Evolutionary conservation across 2,113 vertebrate species (phyloP).

Genomic region (Dasyprocta punctata): DNA sequence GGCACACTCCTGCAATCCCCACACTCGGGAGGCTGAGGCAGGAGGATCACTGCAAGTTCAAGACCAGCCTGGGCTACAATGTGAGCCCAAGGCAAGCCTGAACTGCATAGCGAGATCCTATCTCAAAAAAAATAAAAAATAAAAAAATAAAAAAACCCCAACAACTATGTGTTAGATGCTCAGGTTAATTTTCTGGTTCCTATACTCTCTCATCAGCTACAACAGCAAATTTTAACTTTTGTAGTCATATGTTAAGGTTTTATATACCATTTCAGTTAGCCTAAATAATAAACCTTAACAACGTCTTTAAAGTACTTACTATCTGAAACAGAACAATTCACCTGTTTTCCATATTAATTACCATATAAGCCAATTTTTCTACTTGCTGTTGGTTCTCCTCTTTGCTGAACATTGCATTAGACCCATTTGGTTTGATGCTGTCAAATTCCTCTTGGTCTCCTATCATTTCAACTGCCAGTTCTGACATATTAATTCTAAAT

Average conservation of each 20-base stretch:
- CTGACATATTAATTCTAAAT: background rate
- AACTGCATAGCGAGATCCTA: too few species aligned
- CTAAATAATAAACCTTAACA: background rate
- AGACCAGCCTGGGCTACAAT: too few species aligned
- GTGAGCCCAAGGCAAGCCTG: too few species aligned
- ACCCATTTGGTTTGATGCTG: background rate
- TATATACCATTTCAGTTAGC: background rate
- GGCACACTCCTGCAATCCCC: too few species aligned
- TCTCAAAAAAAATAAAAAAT: too few species aligned
- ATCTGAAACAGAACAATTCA: background rate
- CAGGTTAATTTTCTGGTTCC: background rate
- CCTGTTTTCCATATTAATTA: background rate
- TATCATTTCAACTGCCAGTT: background rate
- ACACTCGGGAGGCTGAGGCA: too few species aligned
- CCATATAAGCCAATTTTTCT: background rate
- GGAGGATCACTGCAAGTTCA: too few species aligned
- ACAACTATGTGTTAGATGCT: background rate
- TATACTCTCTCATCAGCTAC: background rate
- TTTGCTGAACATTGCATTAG: background rate
- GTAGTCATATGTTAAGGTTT: background rate
- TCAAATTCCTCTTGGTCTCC: background rate
- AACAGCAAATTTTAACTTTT: constrained; percentile 1
- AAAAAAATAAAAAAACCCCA: too few species aligned
- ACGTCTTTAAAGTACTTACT: background rate
- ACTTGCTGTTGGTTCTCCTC: background rate